These are phyloP conservation scores for Vireo griseus DNA, from an alignment of 2,797 vertebrate species.

Conservation along the genomic window DNA sequence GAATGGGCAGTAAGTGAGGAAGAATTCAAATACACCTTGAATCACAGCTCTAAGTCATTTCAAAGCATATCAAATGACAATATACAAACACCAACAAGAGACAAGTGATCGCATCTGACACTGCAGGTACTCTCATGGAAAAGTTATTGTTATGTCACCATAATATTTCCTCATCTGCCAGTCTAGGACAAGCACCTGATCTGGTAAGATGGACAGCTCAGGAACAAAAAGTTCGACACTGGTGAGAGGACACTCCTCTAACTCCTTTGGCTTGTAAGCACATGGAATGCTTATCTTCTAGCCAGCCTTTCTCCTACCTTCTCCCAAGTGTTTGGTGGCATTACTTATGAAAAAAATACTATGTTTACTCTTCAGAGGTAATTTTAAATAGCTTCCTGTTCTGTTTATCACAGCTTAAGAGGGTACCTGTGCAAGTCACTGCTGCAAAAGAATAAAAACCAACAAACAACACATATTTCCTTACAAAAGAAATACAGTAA, in stretches of 20 bases:
- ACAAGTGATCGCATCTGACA: not conserved
- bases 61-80: not conserved
- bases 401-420: not conserved
- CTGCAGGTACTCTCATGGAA: not conserved
- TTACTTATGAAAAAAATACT: not conserved
- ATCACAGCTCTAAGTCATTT: not conserved
- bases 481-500: not conserved
- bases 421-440: not conserved
- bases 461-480: not conserved
- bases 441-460: not conserved
- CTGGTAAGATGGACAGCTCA: rapidly evolving
- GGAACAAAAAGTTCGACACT: not conserved
- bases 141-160: not conserved
- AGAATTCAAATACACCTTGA: not conserved
- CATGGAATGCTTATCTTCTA: not conserved
- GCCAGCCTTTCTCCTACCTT: not conserved
- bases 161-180: not conserved
- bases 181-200: not conserved
- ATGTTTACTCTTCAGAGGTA: not conserved
- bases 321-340: not conserved
- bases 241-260: not conserved
- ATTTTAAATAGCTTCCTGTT: not conserved
- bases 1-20: not conserved
- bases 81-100: not conserved
- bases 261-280: not conserved